Evolutionary conservation across 2,797 vertebrate genomes (phyloP), one percentile per base, ranked within the genome.

Genomic region (Neosalanx taihuensis): DNA sequence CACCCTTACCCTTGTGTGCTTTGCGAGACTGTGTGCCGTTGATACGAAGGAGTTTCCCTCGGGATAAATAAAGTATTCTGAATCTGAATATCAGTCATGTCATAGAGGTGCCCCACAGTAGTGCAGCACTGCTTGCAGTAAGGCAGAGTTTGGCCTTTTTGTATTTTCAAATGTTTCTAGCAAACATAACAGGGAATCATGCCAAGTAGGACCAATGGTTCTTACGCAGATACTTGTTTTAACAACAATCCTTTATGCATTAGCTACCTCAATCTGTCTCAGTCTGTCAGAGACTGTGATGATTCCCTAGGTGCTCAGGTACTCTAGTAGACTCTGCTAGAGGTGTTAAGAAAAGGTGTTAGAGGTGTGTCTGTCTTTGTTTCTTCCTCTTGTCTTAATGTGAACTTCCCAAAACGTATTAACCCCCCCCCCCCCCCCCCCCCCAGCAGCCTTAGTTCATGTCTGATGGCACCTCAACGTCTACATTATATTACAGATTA

Each of bases 381-480:
- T 7, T 64, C 62, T 62, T 64, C 31, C 33, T 6, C 20, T 37
- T 64, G 31, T 20, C 33, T 64, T 33, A 63, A 63, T 31, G 33
- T 18, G 29, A 63, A 31, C 13, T 63, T 31, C 30, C 7, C 20
- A 63, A 18, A 13, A 17, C 6, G 10, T 53, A 15, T 53, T 53
- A 18, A 6, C 18, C 15, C n/a, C 51, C n/a, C 51, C 18, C 17
- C 6, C 15, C n/a, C 7, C 17, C 51, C n/a, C 51, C n/a, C 51
- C n/a, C 51, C 18, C 62, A 35, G 61, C 6, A 35, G 60, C 6
- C 6, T 31, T 9, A n/a, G 15, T 18, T 18, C 33, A 6, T 33
- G 60, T 35, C 35, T 64, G 62, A 37, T 64, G 62, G 62, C 62
- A 64, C 62, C 33, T 18, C 31, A 64, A 33, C 37, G 62, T 64